Evolutionary conservation across 2,113 vertebrate species (phyloP), one percentile per base, ranked within the genome.

Genomic region (Megaleporinus macrocephalus): DNA sequence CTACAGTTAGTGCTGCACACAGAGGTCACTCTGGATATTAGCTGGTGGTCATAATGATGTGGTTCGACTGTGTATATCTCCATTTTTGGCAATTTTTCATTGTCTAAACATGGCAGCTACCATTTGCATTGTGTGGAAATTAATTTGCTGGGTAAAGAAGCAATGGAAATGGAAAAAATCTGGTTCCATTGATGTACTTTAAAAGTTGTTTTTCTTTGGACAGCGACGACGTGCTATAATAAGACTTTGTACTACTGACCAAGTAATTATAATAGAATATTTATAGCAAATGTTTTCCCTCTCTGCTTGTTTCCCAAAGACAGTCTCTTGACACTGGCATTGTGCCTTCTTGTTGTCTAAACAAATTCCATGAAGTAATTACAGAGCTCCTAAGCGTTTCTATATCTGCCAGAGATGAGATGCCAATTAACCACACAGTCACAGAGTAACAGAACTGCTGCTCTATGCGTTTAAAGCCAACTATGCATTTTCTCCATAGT

Each of bases 341-440:
- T 76, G 16, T 84, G 30, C 44, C 16, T 30, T 82, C 76, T 61
- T 78, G 77, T 53, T 69, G 77, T 70, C 22, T 71, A 87, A 74
- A 85, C 68, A 84, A 62, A 83, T 66, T 47, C 11, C 36, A 73
- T 22, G 27, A 66, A 70, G 65, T 82, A 87, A 84, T 76, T 81
- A 82, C 59, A 71, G 27, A 76, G 15, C 68, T 49, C 11, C 59
- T 72, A 44, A 70, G 26, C 76, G 16, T 70, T 41, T 13, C 62
- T 72, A 59, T 81, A 62, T 36, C 6, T 44, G 71, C 41, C n/a
- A 73, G 5, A 51, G 24, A 29, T 29, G 44, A 36, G 70, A 18
- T 44, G 47, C 24, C 26, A 73, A 6, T 26, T 14, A 49, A 3
- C 3, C 71, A 73, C 49, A 73, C 26, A 66, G 0, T 22, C 20